phyloP scores from a whole-genome alignment of 2,888 invertebrate species.

The Noctua janthe region DNA sequence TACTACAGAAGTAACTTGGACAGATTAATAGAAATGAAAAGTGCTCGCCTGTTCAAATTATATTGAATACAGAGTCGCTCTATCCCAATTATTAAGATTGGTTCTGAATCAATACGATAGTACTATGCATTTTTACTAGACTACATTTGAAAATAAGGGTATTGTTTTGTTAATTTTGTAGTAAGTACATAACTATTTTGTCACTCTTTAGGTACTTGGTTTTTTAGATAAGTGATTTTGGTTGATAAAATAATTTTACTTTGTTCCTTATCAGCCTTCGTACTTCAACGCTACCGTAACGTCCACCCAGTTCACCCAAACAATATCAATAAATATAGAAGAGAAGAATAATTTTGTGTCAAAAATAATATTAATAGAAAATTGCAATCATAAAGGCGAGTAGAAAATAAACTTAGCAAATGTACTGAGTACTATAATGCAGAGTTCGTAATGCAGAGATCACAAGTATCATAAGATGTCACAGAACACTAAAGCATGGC shows the following conservation, averaged over 20 bases:
- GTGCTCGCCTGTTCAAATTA: constrained; percentile 52
- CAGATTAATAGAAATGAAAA: constrained; percentile 47
- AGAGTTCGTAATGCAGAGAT: constrained; percentile 69
- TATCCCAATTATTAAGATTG: not conserved
- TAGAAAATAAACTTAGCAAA: constrained; percentile 51
- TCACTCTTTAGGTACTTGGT: constrained; percentile 6
- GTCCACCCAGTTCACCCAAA: constrained; percentile 26
- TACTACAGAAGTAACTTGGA: constrained; percentile 62
- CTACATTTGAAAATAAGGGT: not conserved
- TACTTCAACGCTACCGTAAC: constrained; percentile 50
- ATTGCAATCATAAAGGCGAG: constrained; percentile 61
- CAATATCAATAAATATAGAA: constrained; percentile 27
- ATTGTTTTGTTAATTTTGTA: not conserved
- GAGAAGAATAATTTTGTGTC: constrained; percentile 20
- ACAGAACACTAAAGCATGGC: constrained; percentile 80
- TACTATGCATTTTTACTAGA: not conserved
- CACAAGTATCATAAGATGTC: constrained; percentile 77
- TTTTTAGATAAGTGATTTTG: constrained; percentile 10
- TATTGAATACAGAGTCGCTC: constrained; percentile 20
- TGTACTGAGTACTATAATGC: constrained; percentile 50
- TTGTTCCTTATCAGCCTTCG: constrained; percentile 69
- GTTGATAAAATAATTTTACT: constrained; percentile 45
- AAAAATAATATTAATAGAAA: constrained; percentile 20
- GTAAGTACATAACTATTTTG: not conserved
- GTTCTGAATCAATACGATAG: not conserved